phyloP scores from a whole-genome alignment of 2,888 invertebrate genomes.

The Meliscaeva auricollis region DNA sequence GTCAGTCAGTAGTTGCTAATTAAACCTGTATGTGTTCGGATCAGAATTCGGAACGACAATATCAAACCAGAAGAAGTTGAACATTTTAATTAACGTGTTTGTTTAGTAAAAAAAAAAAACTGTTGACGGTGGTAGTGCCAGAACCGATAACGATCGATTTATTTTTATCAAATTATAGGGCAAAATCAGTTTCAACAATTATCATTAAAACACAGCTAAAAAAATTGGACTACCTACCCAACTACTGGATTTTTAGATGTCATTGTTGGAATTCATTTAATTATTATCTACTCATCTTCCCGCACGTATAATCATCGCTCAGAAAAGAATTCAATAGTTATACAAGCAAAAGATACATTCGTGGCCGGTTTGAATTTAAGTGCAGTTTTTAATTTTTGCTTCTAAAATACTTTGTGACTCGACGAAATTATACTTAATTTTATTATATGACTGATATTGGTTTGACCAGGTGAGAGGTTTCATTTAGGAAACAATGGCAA shows the following conservation, averaged over 20 bases:
- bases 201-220: neutral
- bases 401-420: neutral
- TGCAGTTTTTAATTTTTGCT: no score
- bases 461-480: slow-evolving; percentile 47
- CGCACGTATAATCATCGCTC: neutral
- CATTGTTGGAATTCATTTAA: neutral
- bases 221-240: neutral
- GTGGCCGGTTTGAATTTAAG: no score
- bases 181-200: neutral
- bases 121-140: neutral
- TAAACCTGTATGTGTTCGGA: slow-evolving; percentile 39
- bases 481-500: slow-evolving; percentile 13
- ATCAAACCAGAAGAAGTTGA: neutral
- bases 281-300: neutral
- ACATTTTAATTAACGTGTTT: slow-evolving; percentile 9
- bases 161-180: neutral
- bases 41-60: neutral
- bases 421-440: neutral
- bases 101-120: neutral
- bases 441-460: neutral
- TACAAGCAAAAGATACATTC: neutral
- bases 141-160: neutral
- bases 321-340: no score
- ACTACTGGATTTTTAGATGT: no score
- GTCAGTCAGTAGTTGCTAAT: slow-evolving; percentile 44